phyloP scores from a whole-genome alignment of 2,797 vertebrate species.

The Lepus townsendii region DNA sequence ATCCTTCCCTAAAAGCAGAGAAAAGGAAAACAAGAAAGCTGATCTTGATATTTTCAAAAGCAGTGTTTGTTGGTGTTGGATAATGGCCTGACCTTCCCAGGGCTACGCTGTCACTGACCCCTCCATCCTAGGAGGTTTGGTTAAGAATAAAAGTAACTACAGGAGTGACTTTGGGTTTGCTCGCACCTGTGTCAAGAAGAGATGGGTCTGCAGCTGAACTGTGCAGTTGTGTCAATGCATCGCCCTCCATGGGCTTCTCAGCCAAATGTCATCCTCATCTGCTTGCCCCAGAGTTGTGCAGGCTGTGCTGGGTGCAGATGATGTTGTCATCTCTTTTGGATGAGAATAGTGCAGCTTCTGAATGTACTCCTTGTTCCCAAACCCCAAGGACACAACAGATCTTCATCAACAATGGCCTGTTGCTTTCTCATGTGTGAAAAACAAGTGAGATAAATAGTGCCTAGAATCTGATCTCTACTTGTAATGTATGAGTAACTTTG shows the following conservation, averaged over 20 bases:
- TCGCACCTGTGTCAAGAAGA: not conserved
- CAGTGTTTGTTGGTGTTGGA: not conserved
- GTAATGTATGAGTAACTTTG: constrained; percentile 61
- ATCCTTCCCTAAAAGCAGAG: not conserved
- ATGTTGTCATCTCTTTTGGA: constrained; percentile 77
- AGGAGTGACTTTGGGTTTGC: not conserved
- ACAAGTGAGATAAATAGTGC: constrained; percentile 78
- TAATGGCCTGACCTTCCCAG: not conserved
- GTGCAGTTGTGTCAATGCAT: constrained; percentile 30
- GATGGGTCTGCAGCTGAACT: not conserved
- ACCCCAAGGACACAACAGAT: constrained; percentile 68
- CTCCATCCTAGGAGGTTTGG: not conserved
- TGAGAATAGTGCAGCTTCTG: constrained; percentile 55
- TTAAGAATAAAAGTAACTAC: not conserved
- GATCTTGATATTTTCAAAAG: constrained; percentile 26
- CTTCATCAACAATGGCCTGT: constrained; percentile 76
- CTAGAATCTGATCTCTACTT: constrained; percentile 62
- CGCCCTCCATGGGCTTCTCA: constrained; percentile 1
- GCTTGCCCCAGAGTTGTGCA: constrained; percentile 25
- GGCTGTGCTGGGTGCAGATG: constrained; percentile 69
- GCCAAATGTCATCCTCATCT: constrained; percentile 41
- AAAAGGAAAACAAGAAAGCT: constrained; percentile 33
- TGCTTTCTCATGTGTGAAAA: constrained; percentile 80
- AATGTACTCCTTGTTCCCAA: constrained; percentile 67
- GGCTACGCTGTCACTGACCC: not conserved